phyloP scores from a whole-genome alignment of 1,140 invertebrate species.

The Antheraea mylitta region DNA sequence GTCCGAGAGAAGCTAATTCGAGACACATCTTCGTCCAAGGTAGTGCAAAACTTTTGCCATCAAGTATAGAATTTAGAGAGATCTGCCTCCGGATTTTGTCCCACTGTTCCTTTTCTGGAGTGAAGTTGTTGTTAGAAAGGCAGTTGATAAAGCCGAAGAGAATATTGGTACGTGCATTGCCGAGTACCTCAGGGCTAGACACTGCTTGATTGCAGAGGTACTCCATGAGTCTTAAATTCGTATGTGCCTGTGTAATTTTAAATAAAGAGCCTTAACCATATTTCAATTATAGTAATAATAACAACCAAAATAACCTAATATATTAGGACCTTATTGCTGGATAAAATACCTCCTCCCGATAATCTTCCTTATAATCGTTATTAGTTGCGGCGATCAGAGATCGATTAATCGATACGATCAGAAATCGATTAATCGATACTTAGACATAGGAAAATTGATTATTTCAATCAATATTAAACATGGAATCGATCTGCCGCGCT shows the following conservation, averaged over 20 bases:
- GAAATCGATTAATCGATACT: too few relatives aligned
- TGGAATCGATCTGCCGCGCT: too few relatives aligned
- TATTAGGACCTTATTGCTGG: too few relatives aligned
- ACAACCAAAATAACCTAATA: too few relatives aligned
- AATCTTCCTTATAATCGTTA: too few relatives aligned
- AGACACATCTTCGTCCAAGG: slow-evolving; percentile 76
- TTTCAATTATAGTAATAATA: not conserved
- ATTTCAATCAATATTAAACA: too few relatives aligned
- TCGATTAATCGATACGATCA: too few relatives aligned
- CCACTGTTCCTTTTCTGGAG: slow-evolving; percentile 78
- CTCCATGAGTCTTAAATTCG: slow-evolving; percentile 77
- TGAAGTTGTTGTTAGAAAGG: slow-evolving; percentile 80
- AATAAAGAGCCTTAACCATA: not conserved
- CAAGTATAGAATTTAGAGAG: slow-evolving; percentile 53
- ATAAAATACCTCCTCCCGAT: too few relatives aligned
- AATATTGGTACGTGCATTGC: slow-evolving; percentile 42
- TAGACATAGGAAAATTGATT: too few relatives aligned
- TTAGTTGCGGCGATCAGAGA: too few relatives aligned
- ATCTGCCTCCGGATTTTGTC: slow-evolving; percentile 63
- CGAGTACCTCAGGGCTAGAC: slow-evolving; percentile 52
- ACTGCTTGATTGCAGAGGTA: slow-evolving; percentile 74
- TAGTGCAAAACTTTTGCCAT: slow-evolving; percentile 46
- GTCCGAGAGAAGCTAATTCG: slow-evolving; percentile 77
- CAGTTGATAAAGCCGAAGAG: slow-evolving; percentile 76
- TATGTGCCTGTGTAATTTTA: slow-evolving; percentile 67